Conservation (phyloP, 2,797 vertebrate species). For the Acridotheres tristis region DNA sequence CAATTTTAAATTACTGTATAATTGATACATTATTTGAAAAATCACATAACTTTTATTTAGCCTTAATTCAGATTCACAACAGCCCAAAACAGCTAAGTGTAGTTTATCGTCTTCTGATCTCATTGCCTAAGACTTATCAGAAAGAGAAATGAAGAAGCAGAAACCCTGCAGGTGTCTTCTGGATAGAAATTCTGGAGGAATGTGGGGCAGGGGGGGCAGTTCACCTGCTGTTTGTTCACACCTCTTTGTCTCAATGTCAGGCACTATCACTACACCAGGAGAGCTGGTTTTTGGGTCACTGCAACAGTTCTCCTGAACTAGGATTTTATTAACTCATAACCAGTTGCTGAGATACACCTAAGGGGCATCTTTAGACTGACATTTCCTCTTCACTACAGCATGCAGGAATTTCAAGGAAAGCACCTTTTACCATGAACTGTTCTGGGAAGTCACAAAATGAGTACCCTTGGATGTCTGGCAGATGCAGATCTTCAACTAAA, state of each 20-base stretch:
- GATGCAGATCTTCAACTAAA: not conserved
- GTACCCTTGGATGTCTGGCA: not conserved
- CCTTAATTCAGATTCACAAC: not conserved
- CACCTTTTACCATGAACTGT: not conserved
- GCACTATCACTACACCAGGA: not conserved
- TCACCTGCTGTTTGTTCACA: not conserved
- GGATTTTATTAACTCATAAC: not conserved
- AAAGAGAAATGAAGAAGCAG: not conserved
- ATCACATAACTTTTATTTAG: not conserved
- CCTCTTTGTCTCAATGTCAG: not conserved
- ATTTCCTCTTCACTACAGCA: not conserved
- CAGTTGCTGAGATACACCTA: not conserved
- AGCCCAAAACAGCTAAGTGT: not conserved
- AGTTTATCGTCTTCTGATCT: not conserved
- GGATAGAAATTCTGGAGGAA: not conserved
- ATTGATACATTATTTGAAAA: not conserved
- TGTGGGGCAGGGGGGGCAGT: rapidly evolving
- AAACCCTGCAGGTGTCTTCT: not conserved
- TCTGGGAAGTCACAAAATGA: not conserved
- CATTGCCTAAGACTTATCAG: not conserved
- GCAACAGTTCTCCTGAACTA: not conserved
- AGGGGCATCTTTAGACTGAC: not conserved
- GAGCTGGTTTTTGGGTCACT: not conserved
- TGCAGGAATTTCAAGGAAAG: not conserved
- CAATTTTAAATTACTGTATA: not conserved